These are phyloP conservation scores for Ormyrus labotus DNA, from an alignment of 2,888 invertebrate genomes.

Conservation along the genomic window DNA sequence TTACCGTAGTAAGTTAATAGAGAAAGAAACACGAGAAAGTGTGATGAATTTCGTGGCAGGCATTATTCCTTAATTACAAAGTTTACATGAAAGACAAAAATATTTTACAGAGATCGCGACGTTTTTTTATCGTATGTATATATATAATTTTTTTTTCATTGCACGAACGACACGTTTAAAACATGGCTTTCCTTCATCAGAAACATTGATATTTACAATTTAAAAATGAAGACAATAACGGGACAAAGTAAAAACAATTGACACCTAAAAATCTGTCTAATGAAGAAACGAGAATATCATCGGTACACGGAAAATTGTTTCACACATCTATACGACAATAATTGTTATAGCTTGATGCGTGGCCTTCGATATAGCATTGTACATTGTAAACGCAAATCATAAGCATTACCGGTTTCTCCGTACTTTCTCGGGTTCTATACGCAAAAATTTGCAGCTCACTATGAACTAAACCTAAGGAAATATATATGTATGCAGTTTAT, in stretches of 20 bases:
- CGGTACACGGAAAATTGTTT: conserved; percentile 3
- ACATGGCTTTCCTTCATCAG: conserved; percentile 5
- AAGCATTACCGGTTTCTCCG: conserved; percentile 10
- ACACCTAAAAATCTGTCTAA: background rate
- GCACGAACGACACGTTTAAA: conserved; percentile 11
- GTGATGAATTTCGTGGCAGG: conserved; percentile 33
- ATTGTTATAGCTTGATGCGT: conserved; percentile 1
- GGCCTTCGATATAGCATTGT: conserved; percentile 55
- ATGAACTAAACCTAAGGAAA: conserved; percentile 55
- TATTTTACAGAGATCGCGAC: conserved; percentile 51
- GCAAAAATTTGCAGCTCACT: conserved; percentile 34
- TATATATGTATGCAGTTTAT: conserved; percentile 33
- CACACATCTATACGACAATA: conserved; percentile 8
- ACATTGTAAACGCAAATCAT: conserved; percentile 16
- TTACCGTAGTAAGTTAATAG: conserved; percentile 5
- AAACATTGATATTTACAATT: conserved; percentile 51
- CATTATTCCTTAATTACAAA: conserved; percentile 46
- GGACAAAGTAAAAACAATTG: background rate
- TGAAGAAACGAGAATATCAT: conserved; percentile 25
- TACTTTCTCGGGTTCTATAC: conserved; percentile 36
- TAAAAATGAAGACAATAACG: conserved; percentile 14
- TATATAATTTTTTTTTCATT: conserved; percentile 36
- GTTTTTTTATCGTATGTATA: conserved; percentile 39
- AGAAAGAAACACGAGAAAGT: background rate
- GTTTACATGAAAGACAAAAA: conserved; percentile 50